Base-by-base conservation (phyloP, 1,140 invertebrate genomes). In the Philotrypesis tridentata region DNA sequence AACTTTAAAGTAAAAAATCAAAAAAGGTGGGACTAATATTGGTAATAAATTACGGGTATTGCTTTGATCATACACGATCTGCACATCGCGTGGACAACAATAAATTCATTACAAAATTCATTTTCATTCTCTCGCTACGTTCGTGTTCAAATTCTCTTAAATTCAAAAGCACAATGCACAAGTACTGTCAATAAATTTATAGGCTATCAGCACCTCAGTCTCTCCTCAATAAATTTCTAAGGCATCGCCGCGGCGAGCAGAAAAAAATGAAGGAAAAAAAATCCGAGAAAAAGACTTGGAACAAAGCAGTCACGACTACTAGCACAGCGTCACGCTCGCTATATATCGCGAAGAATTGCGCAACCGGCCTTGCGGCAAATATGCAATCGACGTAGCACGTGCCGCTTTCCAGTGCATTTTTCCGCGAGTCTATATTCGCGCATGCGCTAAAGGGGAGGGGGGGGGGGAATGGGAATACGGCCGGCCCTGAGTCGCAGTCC, bases 321-420 rank as follows among this genome's bases (percentile, higher is more conserved):
- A 17, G 4, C 33, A 37, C 33, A 37, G 43, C 43, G 14, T 48
- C 14, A 48, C 17, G 43, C 17, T 5, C 8, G 12, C 37, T 43
- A 43, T 43, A 43, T 11, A 43, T 43, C 12, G 40, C 40, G 12
- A 14, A 23, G 40, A 71, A 70, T 70, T 71, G 27, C 78, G 78
- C 65, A 70, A 79, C 9, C 40, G 27, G 37, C 31, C 60, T 63
- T 63, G 40, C 67, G n/a, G 33, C 29, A 55, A 55, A 71, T 33
- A 31, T 61, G 67, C 78, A 79, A 72, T 79, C 78, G 67, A 12
- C 78, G 60, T 55, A 55, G 55, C 68, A 65, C 67, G 61, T 71
- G 70, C 55, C 60, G 71, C 25, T 71, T 80, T 74, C 60, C 71
- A 43, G 70, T 31, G 61, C 63, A 48, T 78, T 78, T 80, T 80